Evolutionary conservation across 1,140 invertebrate species (phyloP).

Genomic region (Caenorhabditis latens): DNA sequence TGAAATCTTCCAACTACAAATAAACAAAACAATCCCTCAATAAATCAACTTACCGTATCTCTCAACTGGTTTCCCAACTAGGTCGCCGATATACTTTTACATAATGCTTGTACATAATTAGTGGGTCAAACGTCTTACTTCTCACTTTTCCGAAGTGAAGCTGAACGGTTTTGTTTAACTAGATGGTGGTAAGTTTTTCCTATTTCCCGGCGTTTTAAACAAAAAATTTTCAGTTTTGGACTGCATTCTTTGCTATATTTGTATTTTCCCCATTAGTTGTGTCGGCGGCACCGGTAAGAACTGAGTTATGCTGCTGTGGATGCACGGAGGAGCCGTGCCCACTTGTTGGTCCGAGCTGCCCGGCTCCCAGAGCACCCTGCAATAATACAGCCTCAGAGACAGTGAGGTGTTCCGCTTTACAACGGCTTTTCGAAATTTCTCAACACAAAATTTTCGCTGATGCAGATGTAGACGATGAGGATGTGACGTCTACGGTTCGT

Average conservation of each 20-base stretch:
- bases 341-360: constrained; percentile 40
- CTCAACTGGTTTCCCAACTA: constrained; percentile 15
- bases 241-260: not conserved
- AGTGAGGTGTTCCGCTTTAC: not conserved
- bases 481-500: not conserved
- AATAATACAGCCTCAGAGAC: not conserved
- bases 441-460: constrained; percentile 21
- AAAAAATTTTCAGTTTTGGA: not conserved
- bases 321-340: constrained; percentile 57
- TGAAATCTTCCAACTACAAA: too few relatives aligned
- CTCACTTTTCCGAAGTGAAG: not conserved
- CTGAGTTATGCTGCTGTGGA: constrained; percentile 47
- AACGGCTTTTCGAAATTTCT: constrained; percentile 35
- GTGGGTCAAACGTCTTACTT: constrained; percentile 31
- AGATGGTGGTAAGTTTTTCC: not conserved
- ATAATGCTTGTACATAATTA: constrained; percentile 45
- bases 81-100: constrained; percentile 49
- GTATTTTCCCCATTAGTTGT: not conserved
- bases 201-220: not conserved
- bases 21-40: not conserved
- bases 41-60: constrained; percentile 15
- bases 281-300: constrained; percentile 40
- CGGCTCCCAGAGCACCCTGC: not conserved
- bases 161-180: not conserved
- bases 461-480: not conserved